Conservation (phyloP, 2,113 vertebrate genomes). For the Limanda limanda region DNA sequence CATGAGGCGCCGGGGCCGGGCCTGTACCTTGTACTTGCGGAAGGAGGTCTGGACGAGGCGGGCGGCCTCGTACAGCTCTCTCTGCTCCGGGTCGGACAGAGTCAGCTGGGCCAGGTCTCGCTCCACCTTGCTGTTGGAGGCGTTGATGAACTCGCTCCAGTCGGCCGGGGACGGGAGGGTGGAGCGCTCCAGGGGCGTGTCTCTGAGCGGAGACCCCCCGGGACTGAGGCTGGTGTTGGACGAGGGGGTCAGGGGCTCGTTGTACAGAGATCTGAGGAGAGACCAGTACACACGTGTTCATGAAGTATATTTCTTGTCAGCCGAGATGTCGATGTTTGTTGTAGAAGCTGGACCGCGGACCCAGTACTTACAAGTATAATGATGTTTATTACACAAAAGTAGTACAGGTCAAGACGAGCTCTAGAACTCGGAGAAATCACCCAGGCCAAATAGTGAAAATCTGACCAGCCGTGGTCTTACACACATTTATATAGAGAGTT, state of each 20-base stretch:
- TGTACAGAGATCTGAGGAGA: slow-evolving; percentile 88
- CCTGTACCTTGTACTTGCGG: slow-evolving; percentile 97
- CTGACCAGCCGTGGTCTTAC: no score
- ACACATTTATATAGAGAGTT: no score
- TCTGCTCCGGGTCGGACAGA: slow-evolving; percentile 96
- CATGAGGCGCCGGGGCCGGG: slow-evolving; percentile 56
- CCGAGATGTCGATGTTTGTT: no score
- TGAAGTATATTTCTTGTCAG: no score
- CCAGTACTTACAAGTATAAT: no score
- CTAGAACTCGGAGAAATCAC: no score
- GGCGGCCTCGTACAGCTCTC: slow-evolving; percentile 97
- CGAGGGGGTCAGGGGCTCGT: slow-evolving; percentile 91
- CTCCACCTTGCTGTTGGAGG: slow-evolving; percentile 96
- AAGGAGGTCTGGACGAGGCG: slow-evolving; percentile 98
- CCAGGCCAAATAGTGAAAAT: no score
- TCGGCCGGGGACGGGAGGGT: slow-evolving; percentile 92
- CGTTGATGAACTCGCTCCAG: slow-evolving; percentile 97
- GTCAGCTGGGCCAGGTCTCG: slow-evolving; percentile 97
- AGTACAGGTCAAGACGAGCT: no score
- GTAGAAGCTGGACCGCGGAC: no score
- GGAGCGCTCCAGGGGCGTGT: slow-evolving; percentile 90
- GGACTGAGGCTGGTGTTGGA: slow-evolving; percentile 95
- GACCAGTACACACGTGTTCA: neutral
- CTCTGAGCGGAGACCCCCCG: slow-evolving; percentile 87
- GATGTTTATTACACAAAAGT: no score